phyloP scores from a whole-genome alignment of 2,888 invertebrate genomes.

The Torymus auratus region DNA sequence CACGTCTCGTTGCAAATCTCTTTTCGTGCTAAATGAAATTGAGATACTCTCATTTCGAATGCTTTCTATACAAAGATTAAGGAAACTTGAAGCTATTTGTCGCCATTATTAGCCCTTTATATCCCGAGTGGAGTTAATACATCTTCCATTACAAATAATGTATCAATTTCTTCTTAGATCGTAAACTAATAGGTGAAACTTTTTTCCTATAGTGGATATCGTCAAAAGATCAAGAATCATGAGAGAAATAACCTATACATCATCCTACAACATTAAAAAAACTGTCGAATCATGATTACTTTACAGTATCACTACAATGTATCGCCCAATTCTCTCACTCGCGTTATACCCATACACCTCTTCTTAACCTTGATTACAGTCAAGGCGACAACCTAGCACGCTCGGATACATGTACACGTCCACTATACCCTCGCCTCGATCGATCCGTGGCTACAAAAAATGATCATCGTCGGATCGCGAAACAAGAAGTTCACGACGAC shows the following conservation, averaged over 20 bases:
- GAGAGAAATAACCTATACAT: no score
- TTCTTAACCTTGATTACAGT: conserved; percentile 52
- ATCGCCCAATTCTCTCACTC: neutral
- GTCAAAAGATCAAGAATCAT: no score
- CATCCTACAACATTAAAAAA: no score
- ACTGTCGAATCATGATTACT: no score
- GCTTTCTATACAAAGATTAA: neutral
- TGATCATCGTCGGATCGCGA: neutral
- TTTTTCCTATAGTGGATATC: no score
- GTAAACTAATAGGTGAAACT: no score
- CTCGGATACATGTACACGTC: neutral
- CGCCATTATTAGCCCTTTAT: no score
- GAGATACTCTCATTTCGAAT: neutral
- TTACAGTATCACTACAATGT: neutral
- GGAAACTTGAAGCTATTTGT: no score
- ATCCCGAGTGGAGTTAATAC: no score
- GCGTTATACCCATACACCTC: conserved; percentile 2
- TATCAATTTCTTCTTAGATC: no score
- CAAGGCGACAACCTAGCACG: conserved; percentile 19
- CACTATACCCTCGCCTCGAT: conserved; percentile 20
- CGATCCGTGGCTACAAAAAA: conserved; percentile 30
- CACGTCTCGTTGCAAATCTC: neutral
- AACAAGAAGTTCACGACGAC: conserved; percentile 20
- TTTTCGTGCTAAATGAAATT: neutral
- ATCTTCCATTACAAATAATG: no score